Conservation (phyloP, 2,888 invertebrate genomes). For the Stenodema calcarata region DNA sequence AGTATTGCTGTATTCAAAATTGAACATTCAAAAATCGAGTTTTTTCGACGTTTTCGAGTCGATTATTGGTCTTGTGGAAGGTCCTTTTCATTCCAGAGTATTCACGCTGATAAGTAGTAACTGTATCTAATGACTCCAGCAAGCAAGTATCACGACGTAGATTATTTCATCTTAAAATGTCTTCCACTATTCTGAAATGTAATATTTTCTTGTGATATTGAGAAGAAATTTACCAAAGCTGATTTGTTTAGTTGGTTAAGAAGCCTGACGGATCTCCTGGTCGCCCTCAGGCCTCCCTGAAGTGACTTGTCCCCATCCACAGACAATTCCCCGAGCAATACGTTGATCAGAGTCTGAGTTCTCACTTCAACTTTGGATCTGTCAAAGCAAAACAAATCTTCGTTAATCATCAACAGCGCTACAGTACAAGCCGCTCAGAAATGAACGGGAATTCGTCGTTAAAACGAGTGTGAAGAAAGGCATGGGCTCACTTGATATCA, state of each 20-base stretch:
- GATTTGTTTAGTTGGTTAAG: slow-evolving; percentile 79
- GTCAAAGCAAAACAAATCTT: slow-evolving; percentile 47
- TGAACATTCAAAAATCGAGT: no score
- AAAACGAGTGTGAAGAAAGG: slow-evolving; percentile 38
- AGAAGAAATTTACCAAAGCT: slow-evolving; percentile 65
- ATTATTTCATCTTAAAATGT: no score
- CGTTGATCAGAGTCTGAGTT: slow-evolving; percentile 80
- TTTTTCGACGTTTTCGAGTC: no score
- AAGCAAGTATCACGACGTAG: no score
- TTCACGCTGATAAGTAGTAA: no score
- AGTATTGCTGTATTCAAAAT: no score
- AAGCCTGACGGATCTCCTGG: slow-evolving; percentile 81
- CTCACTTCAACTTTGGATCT: slow-evolving; percentile 71
- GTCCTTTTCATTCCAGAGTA: no score
- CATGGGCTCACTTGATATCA: slow-evolving; percentile 60
- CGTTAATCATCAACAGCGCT: background rate
- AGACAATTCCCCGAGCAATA: slow-evolving; percentile 86
- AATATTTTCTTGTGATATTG: no score
- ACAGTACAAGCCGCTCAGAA: background rate
- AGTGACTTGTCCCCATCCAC: slow-evolving; percentile 89
- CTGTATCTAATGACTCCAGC: no score
- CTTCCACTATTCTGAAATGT: no score
- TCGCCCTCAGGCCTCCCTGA: slow-evolving; percentile 83
- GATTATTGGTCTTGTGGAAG: no score
- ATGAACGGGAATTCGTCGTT: background rate